Base-by-base conservation (phyloP, 2,888 invertebrate species). In the Agrotis clavis region DNA sequence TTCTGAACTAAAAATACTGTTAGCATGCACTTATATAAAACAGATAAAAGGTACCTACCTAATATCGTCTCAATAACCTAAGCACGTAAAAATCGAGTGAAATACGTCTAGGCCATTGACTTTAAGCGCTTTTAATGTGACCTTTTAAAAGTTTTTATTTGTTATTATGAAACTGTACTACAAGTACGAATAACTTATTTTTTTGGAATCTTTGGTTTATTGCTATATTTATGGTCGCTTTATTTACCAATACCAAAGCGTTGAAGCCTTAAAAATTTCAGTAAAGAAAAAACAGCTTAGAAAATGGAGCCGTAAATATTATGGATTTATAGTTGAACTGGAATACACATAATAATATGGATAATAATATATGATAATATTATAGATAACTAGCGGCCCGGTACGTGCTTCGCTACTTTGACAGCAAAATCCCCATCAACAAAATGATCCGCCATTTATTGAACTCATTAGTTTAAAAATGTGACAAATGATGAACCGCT, bases 21-120 rank as follows among this genome's bases (percentile, higher is more conserved):
- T 61, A 51, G 9, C 16, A 45, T 62, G 9, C 19, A 57, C 64
- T 64, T 56, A 47, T 51, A 16, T 64, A 54, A 21, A 74, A 57
- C 18, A 56, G 45, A 70, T 19, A 71, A 13, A 62, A 11, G 9
- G 53, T 13, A 1, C 16, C 0, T 61, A 57, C n/a, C 6, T 11
- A 51, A 45, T 19, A 62, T 21, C 53, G 11, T 21, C 6, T 77
- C 41, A 51, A 21, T 18, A 77, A 5, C 19, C 63, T 25, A 2
- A 41, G 60, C 80, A 77, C 77, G 74, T 79, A 74, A 67, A 51
- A 25, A 45, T 59, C 48, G 50, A 50, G n/a, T 21, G 41, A 79
- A 79, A 57, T 0, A n/a, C 47, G 67, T 48, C 57, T 54, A 18
- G 47, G 47, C 30, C 7, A 1, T 67, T 67, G 59, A 67, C 63